Evolutionary conservation across 2,797 vertebrate species (phyloP), one percentile per base, ranked within the genome.

Genomic region (Babyrousa celebensis): DNA sequence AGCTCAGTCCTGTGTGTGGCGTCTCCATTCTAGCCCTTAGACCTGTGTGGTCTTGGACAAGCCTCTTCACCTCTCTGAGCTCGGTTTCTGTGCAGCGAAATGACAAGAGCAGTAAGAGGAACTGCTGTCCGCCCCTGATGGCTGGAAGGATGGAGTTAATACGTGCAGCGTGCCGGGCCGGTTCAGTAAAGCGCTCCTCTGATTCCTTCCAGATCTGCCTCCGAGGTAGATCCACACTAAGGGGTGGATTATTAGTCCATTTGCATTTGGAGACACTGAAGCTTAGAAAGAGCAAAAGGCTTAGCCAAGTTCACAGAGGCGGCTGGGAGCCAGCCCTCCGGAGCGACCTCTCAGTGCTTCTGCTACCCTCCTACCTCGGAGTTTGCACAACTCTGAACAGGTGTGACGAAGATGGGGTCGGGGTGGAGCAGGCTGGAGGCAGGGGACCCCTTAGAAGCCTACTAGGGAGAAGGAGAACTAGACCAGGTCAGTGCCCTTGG

Each of bases 11-110:
- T 80, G 6, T 23, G 32, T 62, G 14, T 48, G 82, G 36, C 74
- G 29, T 79, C 63, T 27, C 4, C 27, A 10, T 27, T 89, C 43
- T 56, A 9, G 18, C 23, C 11, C 32, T 84, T 77, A 43, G 2
- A 71, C 56, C 48, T 60, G 4, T 90, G 74, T 88, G 87, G 68
- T 36, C 29, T 5, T 54, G 62, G 25, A 20, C 48, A 97, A 93
- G n/a, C 43, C 58, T 56, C 63, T 74, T 27, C 48, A 54, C 16
- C 52, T 91, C 29, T 96, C 75, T 70, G 95, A 74, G 86, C 83
- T 91, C 68, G 27, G 60, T 86, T 90, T 95, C 78, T 16, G 1
- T 85, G 40, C 21, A 63, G 27, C 43, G 56, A 63, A 78, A 63
- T 25, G 20, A n/a, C 14, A 94, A 36, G 2, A 11, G 29, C 14